Percentiles rank a stretch among this genome's conserved stretches.
These are phyloP conservation scores for Lycocerus yunnanus DNA, from an alignment of 2,888 invertebrate species.

Conservation along the genomic window DNA sequence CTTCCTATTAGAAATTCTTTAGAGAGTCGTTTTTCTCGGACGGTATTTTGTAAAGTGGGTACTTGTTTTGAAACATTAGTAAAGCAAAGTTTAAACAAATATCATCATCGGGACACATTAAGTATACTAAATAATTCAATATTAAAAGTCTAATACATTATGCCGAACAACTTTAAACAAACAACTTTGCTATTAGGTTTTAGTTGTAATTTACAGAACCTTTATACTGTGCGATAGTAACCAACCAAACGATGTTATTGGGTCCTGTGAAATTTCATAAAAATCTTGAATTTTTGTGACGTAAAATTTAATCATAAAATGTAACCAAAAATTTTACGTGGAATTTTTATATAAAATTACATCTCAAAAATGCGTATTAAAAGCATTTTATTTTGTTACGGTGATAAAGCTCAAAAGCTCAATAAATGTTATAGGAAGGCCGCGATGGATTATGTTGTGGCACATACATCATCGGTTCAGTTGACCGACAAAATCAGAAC, in stretches of 20 bases:
- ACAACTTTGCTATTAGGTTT: slow-evolving; percentile 35
- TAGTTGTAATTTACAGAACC: slow-evolving; percentile 30
- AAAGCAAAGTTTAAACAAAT: neutral
- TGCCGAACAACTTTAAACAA: slow-evolving; percentile 15
- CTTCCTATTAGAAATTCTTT: neutral
- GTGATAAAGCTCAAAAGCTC: slow-evolving; percentile 27
- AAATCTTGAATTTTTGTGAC: neutral
- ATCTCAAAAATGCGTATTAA: slow-evolving; percentile 4
- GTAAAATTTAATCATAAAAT: neutral
- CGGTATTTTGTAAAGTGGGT: neutral
- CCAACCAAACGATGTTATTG: neutral
- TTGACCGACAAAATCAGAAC: slow-evolving; percentile 28
- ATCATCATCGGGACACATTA: slow-evolving; percentile 12
- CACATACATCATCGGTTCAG: slow-evolving; percentile 26
- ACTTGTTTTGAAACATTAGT: slow-evolving; percentile 1
- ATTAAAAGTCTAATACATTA: slow-evolving; percentile 19
- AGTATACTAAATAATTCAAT: slow-evolving; percentile 24
- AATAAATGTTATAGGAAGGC: slow-evolving; percentile 27
- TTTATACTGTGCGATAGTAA: too few species aligned
- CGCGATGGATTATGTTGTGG: slow-evolving; percentile 22
- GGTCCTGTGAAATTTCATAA: neutral
- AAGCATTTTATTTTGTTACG: slow-evolving; percentile 15
- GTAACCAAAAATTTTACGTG: neutral
- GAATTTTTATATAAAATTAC: neutral
- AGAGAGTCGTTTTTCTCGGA: neutral